Evolutionary conservation across 2,797 vertebrate species (phyloP).

Genomic region (Crypturellus tataupa): DNA sequence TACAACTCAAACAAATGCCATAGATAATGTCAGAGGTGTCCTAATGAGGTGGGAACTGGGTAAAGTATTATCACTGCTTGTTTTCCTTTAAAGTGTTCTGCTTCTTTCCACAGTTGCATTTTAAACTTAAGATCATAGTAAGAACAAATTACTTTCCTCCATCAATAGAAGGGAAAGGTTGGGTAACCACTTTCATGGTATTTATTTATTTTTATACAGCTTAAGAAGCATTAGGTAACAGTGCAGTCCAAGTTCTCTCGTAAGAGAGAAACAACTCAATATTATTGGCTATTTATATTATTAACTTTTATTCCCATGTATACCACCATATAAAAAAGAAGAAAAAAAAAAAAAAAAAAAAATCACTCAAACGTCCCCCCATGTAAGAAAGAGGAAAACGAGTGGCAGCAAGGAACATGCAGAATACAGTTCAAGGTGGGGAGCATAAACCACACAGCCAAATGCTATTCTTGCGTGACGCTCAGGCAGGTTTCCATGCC

Average conservation of each 20-base stretch:
- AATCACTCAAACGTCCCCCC: neutral
- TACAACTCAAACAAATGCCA: neutral
- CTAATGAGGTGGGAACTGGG: neutral
- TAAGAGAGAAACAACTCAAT: neutral
- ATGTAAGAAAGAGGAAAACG: neutral
- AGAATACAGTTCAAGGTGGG: neutral
- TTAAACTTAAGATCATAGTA: neutral
- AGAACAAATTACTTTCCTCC: neutral
- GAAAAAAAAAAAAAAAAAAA: neutral
- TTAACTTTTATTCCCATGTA: neutral
- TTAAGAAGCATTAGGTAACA: neutral
- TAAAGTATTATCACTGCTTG: neutral
- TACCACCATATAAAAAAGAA: neutral
- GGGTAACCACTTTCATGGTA: neutral
- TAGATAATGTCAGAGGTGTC: neutral
- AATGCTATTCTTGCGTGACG: neutral
- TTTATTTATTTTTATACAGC: neutral
- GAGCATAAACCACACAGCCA: neutral
- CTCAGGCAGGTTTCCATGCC: neutral
- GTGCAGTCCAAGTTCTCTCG: neutral
- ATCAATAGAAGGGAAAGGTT: neutral
- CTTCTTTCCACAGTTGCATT: neutral
- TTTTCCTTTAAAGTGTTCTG: neutral
- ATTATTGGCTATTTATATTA: neutral
- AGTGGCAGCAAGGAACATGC: fast-evolving